These are phyloP conservation scores for Triplophysa siluroides DNA, from an alignment of 2,113 vertebrate genomes.

Conservation along the genomic window DNA sequence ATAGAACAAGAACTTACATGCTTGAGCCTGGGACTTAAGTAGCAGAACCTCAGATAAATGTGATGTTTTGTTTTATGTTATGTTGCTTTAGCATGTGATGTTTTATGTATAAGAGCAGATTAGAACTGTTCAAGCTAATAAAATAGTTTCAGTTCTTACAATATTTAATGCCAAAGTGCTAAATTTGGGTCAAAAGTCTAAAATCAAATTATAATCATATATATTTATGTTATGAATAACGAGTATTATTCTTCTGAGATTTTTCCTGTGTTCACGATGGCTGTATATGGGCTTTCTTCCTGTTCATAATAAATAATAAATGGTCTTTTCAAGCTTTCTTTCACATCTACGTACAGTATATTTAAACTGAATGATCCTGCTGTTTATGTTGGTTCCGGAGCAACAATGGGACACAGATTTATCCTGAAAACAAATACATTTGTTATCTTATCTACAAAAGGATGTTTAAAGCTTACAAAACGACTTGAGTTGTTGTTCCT, in stretches of 20 bases:
- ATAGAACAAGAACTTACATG: slow-evolving; percentile 24
- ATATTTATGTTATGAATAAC: too few species aligned
- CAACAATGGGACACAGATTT: slow-evolving; percentile 23
- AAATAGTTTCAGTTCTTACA: not conserved
- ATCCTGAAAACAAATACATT: not conserved
- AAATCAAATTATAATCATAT: not conserved
- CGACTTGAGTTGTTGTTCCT: slow-evolving; percentile 99
- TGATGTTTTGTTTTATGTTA: not conserved
- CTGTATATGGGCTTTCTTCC: not conserved
- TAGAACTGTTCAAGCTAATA: not conserved
- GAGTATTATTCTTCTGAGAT: too few species aligned
- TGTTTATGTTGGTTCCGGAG: slow-evolving; percentile 40
- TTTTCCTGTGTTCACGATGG: not conserved
- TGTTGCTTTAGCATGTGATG: not conserved
- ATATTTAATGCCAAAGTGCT: not conserved
- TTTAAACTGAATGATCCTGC: slow-evolving; percentile 38
- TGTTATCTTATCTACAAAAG: slow-evolving; percentile 6
- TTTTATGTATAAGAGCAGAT: slow-evolving; percentile 8
- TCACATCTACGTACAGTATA: not conserved
- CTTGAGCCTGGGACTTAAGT: slow-evolving; percentile 6
- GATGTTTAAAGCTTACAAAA: slow-evolving; percentile 82
- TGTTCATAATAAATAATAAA: not conserved
- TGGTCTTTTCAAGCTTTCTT: not conserved
- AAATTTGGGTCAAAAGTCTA: slow-evolving; percentile 4
- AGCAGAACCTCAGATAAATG: slow-evolving; percentile 1